phyloP scores from a whole-genome alignment of 53 echinoderm and acorn worm species.

The Temnopleurus reevesii region DNA sequence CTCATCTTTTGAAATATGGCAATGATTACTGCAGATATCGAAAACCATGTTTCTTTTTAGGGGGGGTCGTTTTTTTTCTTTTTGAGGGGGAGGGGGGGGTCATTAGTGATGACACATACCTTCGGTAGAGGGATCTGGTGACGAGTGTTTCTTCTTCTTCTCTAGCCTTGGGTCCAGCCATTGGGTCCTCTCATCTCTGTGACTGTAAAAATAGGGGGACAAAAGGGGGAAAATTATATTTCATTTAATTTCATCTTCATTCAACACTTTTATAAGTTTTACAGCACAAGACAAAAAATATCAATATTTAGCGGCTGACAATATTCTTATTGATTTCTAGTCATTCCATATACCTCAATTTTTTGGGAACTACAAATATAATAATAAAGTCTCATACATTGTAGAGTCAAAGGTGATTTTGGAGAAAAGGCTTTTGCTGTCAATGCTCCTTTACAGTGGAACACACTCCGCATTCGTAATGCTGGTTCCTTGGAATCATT shows the following conservation, averaged over 20 bases:
- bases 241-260: too few relatives aligned
- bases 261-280: not conserved
- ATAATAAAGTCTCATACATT: too few relatives aligned
- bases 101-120: not conserved
- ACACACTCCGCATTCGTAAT: too few relatives aligned
- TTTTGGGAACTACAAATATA: not conserved
- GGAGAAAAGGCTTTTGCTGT: too few relatives aligned
- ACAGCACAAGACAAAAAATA: not conserved
- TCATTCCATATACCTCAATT: not conserved
- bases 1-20: too few relatives aligned
- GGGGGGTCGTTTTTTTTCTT: too few relatives aligned
- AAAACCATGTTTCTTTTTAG: too few relatives aligned
- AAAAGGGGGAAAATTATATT: not conserved
- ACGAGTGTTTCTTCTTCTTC: conserved; percentile 65
- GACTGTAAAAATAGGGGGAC: not conserved
- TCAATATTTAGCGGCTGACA: not conserved
- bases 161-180: conserved; percentile 95
- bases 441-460: too few relatives aligned
- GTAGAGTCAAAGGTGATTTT: too few relatives aligned
- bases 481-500: too few relatives aligned
- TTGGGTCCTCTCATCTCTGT: conserved; percentile 67
- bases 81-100: not conserved
- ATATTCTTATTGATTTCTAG: not conserved
- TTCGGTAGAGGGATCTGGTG: conserved; percentile 23
- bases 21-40: too few relatives aligned